Conservation (phyloP, 2,888 invertebrate species). For the Drosophila falleni region DNA sequence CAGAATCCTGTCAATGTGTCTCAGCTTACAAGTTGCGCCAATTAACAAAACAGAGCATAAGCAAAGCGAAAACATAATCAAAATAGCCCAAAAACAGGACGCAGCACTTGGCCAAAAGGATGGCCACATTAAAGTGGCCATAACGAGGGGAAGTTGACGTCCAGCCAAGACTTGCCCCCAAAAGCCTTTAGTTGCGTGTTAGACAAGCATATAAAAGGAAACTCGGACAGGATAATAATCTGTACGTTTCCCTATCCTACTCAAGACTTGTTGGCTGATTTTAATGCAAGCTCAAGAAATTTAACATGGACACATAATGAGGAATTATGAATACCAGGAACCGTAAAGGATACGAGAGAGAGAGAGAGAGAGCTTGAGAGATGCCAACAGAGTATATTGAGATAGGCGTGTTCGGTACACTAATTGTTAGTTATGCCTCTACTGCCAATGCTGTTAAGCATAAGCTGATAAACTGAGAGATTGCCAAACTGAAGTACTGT, state of each 20-base stretch:
- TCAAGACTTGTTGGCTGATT: constrained; percentile 21
- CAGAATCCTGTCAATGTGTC: constrained; percentile 24
- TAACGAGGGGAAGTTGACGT: constrained; percentile 4
- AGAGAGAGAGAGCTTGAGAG: background rate
- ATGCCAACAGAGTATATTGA: constrained; percentile 2
- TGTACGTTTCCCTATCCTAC: constrained; percentile 5
- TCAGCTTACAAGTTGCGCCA: constrained; percentile 43
- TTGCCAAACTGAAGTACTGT: background rate
- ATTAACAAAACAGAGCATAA: constrained; percentile 52
- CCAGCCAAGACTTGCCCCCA: background rate
- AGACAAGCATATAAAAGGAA: constrained; percentile 28
- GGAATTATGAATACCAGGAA: constrained; percentile 68
- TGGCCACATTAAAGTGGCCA: constrained; percentile 14
- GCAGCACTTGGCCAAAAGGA: constrained; percentile 19
- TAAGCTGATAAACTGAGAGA: constrained; percentile 20
- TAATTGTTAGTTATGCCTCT: constrained; percentile 68
- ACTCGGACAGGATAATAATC: constrained; percentile 39
- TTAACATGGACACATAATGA: constrained; percentile 60
- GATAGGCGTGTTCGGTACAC: constrained; percentile 25
- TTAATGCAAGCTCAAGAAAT: constrained; percentile 20
- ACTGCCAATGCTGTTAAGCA: constrained; percentile 9
- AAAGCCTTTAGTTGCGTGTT: constrained; percentile 41
- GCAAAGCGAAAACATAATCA: constrained; percentile 53
- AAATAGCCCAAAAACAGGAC: constrained; percentile 31
- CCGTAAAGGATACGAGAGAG: constrained; percentile 39